phyloP scores from a whole-genome alignment of 1,140 invertebrate genomes.

The Cotesia glomerata region DNA sequence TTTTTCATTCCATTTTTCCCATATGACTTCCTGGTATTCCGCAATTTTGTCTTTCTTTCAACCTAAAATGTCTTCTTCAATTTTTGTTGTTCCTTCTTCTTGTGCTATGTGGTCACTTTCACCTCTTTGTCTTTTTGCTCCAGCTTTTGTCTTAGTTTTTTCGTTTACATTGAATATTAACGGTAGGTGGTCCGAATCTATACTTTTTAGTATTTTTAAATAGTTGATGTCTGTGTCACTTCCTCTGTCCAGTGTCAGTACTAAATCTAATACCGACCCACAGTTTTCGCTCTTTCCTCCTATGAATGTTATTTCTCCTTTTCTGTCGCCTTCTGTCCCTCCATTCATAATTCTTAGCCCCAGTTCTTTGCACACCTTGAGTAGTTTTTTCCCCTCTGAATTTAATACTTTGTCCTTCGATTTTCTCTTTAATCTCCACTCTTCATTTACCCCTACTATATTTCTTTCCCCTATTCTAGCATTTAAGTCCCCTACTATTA shows the following conservation, averaged over 20 bases:
- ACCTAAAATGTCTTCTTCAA: background rate
- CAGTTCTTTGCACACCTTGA: background rate
- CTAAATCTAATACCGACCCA: background rate
- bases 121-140: no score
- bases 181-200: no score
- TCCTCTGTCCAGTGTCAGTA: background rate
- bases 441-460: background rate
- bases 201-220: no score
- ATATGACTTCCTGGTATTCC: background rate
- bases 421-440: background rate
- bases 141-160: no score
- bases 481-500: conserved; percentile 30
- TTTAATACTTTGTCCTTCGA: conserved; percentile 22
- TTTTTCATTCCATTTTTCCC: background rate
- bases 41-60: background rate
- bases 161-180: no score
- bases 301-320: background rate
- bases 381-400: conserved; percentile 23
- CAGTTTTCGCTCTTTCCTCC: background rate
- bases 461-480: conserved; percentile 22
- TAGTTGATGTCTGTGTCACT: background rate
- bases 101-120: no score
- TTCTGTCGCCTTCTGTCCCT: background rate
- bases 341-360: background rate
- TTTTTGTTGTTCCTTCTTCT: background rate